Percentiles rank a stretch among this genome's conserved stretches.
These are phyloP conservation scores for Agonopterix arenella DNA, from an alignment of 2,888 invertebrate species.

Conservation along the genomic window DNA sequence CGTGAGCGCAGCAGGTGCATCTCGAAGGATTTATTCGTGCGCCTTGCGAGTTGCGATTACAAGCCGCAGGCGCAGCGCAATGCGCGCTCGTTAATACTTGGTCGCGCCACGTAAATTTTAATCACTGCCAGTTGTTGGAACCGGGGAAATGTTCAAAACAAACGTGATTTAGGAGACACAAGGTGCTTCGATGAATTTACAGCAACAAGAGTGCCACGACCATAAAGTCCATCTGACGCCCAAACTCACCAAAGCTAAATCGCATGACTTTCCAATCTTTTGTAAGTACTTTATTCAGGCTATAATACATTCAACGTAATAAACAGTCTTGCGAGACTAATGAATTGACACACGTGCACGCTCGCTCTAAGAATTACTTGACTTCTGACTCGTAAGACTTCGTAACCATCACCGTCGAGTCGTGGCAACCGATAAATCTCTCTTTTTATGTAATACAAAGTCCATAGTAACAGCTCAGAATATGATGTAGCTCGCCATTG, in stretches of 20 bases:
- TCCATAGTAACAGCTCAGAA: background rate
- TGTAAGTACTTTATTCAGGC: background rate
- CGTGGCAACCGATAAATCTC: constrained; percentile 13
- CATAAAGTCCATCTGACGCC: background rate
- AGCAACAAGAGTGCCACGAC: constrained; percentile 20
- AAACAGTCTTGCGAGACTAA: background rate
- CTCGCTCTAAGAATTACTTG: background rate
- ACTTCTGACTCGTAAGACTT: constrained; percentile 11
- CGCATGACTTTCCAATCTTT: background rate
- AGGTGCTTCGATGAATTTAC: constrained; percentile 46
- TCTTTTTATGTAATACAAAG: constrained; percentile 20
- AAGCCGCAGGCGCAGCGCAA: constrained; percentile 58
- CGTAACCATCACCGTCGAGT: constrained; percentile 3
- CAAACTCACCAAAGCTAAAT: background rate
- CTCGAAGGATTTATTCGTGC: constrained; percentile 68
- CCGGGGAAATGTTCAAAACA: constrained; percentile 67
- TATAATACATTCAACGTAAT: background rate
- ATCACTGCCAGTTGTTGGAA: constrained; percentile 72
- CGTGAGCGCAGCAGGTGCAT: constrained; percentile 62
- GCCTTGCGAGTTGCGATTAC: constrained; percentile 55
- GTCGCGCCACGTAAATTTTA: constrained; percentile 73
- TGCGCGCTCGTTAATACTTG: constrained; percentile 72
- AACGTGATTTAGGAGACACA: constrained; percentile 66
- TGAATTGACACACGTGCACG: background rate
- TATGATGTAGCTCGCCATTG: background rate